Percentiles rank a stretch among this genome's conserved stretches.
Conservation (phyloP, 23 tunicate genomes). For the Trididemnum clinides region DNA sequence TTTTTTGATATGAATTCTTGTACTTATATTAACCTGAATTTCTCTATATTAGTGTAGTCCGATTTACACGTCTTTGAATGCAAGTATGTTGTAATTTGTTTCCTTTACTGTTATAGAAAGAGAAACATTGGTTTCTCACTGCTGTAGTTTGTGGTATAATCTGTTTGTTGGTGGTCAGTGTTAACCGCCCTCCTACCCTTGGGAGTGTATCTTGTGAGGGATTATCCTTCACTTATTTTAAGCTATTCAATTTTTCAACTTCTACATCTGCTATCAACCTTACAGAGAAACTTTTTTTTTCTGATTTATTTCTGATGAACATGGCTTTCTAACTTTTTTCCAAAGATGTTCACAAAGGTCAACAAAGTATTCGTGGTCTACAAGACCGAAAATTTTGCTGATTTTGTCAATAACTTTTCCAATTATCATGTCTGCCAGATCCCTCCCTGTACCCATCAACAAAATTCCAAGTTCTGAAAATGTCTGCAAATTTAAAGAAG, state of each 20-base stretch:
- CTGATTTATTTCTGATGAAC: constrained; percentile 2
- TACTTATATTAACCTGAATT: too few species aligned
- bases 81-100: too few species aligned
- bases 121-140: constrained; percentile 21
- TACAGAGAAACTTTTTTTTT: constrained; percentile 1
- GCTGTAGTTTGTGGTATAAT: background rate
- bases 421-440: constrained; percentile 45
- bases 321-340: constrained; percentile 53
- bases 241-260: background rate
- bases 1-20: too few species aligned
- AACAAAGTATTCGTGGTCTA: constrained; percentile 19
- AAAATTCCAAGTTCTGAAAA: constrained; percentile 52
- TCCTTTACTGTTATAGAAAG: background rate
- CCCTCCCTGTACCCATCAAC: constrained; percentile 19
- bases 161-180: background rate
- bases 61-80: too few species aligned
- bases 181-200: constrained; percentile 14
- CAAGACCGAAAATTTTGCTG: constrained; percentile 7
- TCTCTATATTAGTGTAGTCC: too few species aligned
- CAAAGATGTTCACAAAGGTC: constrained; percentile 28
- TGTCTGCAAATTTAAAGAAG: constrained; percentile 51
- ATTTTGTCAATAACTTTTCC: background rate
- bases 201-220: constrained; percentile 18
- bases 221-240: background rate
- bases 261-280: background rate